Evolutionary conservation across 1,140 invertebrate genomes (phyloP).

Genomic region (Archivesica marissinica): DNA sequence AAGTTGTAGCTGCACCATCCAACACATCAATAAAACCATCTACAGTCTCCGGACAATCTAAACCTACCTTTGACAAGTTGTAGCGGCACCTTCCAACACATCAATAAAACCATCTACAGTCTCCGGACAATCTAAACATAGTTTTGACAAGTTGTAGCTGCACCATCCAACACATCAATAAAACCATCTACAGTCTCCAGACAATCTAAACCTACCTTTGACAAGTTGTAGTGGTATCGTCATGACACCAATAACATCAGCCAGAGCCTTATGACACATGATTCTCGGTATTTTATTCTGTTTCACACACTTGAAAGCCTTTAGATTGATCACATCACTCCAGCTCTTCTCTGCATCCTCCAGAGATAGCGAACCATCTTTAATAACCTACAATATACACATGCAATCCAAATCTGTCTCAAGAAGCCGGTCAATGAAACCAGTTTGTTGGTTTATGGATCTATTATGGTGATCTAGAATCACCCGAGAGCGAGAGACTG

Average conservation of each 20-base stretch:
- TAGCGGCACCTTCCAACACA: too few species aligned
- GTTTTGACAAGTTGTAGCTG: too few species aligned
- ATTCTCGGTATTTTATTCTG: background rate
- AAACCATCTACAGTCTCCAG: too few species aligned
- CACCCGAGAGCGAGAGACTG: too few species aligned
- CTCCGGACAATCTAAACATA: too few species aligned
- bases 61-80: too few species aligned
- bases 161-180: too few species aligned
- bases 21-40: too few species aligned
- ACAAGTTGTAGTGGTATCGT: slow-evolving; percentile 1
- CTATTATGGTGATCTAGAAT: too few species aligned
- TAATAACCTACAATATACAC: background rate
- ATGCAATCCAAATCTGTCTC: background rate
- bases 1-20: too few species aligned
- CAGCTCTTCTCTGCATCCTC: background rate
- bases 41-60: too few species aligned
- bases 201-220: slow-evolving; percentile 35
- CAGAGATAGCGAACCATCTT: background rate
- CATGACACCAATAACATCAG: slow-evolving; percentile 8
- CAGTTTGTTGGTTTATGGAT: background rate
- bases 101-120: too few species aligned
- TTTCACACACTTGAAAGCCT: background rate
- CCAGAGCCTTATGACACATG: slow-evolving; percentile 2
- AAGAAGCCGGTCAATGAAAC: background rate
- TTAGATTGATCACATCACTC: background rate